phyloP scores from a whole-genome alignment of 2,797 vertebrate genomes.

The Moxostoma hubbsi region DNA sequence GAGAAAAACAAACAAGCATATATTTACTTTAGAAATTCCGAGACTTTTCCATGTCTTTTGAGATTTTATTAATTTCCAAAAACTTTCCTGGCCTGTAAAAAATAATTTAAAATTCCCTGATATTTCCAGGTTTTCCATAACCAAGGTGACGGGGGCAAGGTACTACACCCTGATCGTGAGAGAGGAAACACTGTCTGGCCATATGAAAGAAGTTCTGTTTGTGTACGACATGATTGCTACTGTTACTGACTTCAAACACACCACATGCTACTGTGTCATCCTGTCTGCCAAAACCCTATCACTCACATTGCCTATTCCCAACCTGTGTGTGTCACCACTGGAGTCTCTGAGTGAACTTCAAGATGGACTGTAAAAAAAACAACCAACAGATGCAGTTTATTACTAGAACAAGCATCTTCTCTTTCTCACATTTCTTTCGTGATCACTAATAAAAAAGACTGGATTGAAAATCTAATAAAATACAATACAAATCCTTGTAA shows the following conservation, averaged over 20 bases:
- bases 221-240: constrained; percentile 52
- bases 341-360: constrained; percentile 51
- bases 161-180: constrained; percentile 68
- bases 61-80: too few relatives aligned
- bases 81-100: too few relatives aligned
- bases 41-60: too few relatives aligned
- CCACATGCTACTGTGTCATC: constrained; percentile 70
- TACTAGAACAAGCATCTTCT: neutral
- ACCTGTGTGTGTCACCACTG: constrained; percentile 64
- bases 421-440: neutral
- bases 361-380: constrained; percentile 46
- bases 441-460: neutral
- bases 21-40: too few relatives aligned
- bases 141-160: constrained; percentile 56
- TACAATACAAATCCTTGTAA: neutral
- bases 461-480: neutral
- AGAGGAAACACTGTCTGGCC: constrained; percentile 7
- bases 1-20: too few relatives aligned
- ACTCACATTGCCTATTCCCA: constrained; percentile 66
- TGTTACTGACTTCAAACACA: constrained; percentile 66
- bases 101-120: too few relatives aligned
- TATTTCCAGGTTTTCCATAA: too few relatives aligned
- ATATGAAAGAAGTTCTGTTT: constrained; percentile 17
- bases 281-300: constrained; percentile 68
- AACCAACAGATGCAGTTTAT: neutral